Base-by-base conservation (phyloP, 1,140 invertebrate species). In the Orussus abietinus region DNA sequence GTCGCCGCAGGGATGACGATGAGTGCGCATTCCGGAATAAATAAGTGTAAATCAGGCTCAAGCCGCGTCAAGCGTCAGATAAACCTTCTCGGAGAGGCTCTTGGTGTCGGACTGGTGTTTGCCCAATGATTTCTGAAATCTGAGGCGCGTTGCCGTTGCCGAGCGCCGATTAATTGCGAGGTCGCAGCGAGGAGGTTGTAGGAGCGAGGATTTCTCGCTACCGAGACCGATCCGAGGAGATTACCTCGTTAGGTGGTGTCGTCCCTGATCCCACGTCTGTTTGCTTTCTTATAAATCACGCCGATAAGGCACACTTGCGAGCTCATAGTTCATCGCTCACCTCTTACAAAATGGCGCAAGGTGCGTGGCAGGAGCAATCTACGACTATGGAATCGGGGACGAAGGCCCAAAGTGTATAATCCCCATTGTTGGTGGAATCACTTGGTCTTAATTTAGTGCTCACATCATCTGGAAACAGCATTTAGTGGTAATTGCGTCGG, bases 201-300 rank as follows among this genome's bases (percentile, higher is more conserved):
- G 45, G 47, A 31, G 37, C 46, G 46, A 34, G 41, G 36, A 52
- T 49, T 20, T 40, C 42, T 31, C 32, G 55, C 58, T 58, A 59
- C 54, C 22, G 52, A 38, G 38, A 15, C 55, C 35, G 43, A 57
- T 47, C 49, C 49, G 39, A 18, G 18, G 47, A 62, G 69, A 72
- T 73, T 72, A 73, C 62, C 62, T 59, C 58, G 59, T 64, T 68
- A 59, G 55, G 53, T 61, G 66, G 53, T 64, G 63, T 66, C 67
- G 55, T 39, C 48, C 46, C 45, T 63, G 61, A 69, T 69, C 62
- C 52, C 33, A 22, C 53, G 53, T 59, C 45, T 68, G 56, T 69
- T 69, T 69, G 52, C n/a, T n/a, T 64, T 66, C 66, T 66, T 68
- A 56, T 73, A 72, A 73, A 73, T 73, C 70, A 72, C 59, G 45